Percentiles rank a stretch among this genome's conserved stretches.
phyloP scores from a whole-genome alignment of 2,888 invertebrate species.

The Lysandra bellargus region DNA sequence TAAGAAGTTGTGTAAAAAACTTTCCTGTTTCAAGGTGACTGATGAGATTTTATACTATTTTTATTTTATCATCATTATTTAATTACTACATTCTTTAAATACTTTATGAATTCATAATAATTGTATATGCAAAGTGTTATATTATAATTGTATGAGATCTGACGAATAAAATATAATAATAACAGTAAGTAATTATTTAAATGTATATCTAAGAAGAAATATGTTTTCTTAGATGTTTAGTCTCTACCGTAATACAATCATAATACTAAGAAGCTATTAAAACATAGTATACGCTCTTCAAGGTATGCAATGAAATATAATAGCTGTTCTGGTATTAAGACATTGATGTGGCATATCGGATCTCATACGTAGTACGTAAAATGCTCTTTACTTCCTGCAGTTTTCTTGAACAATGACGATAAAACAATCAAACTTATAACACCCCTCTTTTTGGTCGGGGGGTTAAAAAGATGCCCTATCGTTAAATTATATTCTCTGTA shows the following conservation, averaged over 20 bases:
- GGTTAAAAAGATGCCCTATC: too few relatives aligned
- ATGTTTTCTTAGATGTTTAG: neutral
- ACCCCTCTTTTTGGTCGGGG: too few relatives aligned
- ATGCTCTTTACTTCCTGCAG: neutral
- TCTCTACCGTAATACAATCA: neutral
- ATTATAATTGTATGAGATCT: neutral
- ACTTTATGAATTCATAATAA: neutral
- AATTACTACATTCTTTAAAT: neutral
- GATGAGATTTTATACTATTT: neutral
- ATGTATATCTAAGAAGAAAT: neutral
- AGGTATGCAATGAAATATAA: constrained; percentile 1
- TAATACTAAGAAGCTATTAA: neutral
- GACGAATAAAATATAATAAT: neutral
- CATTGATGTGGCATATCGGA: neutral
- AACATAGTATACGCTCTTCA: neutral
- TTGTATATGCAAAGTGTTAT: neutral
- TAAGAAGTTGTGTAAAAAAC: neutral
- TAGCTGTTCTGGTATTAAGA: neutral
- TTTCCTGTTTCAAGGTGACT: neutral
- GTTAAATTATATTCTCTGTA: too few relatives aligned
- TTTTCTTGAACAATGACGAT: neutral
- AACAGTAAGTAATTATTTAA: neutral
- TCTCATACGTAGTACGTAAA: neutral
- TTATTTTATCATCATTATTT: neutral
- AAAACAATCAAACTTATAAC: too few relatives aligned